phyloP scores from a whole-genome alignment of 1,140 invertebrate genomes.

The Hyles euphorbiae region DNA sequence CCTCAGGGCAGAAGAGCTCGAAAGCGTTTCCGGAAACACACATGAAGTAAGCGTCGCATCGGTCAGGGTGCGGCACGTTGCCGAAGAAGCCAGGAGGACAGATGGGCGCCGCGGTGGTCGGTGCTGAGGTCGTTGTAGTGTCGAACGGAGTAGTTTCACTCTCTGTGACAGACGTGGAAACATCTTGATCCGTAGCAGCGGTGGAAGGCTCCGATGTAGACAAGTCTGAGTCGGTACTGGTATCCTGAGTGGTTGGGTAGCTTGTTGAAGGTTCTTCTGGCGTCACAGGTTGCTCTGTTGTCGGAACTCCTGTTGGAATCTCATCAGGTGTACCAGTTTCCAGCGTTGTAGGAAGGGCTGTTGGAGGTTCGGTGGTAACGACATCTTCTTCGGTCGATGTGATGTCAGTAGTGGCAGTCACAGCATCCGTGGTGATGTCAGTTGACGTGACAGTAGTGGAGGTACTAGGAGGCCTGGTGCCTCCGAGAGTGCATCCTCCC shows the following conservation, averaged over 20 bases:
- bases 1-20: constrained; percentile 7
- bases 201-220: not conserved
- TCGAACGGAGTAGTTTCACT: not conserved
- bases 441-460: not conserved
- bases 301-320: not conserved
- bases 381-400: not conserved
- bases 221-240: no score
- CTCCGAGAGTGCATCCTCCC: constrained; percentile 4
- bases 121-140: constrained; percentile 1
- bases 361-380: not conserved
- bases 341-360: not conserved
- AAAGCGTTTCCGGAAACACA: constrained; percentile 7
- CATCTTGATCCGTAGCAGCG: not conserved
- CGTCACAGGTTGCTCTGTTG: not conserved
- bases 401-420: not conserved
- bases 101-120: not conserved
- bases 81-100: constrained; percentile 11
- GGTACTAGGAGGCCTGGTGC: not conserved
- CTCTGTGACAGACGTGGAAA: not conserved
- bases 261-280: no score
- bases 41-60: constrained; percentile 13
- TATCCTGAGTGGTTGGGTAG: no score
- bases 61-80: constrained; percentile 9
- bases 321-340: not conserved
- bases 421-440: not conserved